These are phyloP conservation scores for Muscicapa comitata DNA, from an alignment of 2,797 vertebrate genomes.

Conservation along the genomic window DNA sequence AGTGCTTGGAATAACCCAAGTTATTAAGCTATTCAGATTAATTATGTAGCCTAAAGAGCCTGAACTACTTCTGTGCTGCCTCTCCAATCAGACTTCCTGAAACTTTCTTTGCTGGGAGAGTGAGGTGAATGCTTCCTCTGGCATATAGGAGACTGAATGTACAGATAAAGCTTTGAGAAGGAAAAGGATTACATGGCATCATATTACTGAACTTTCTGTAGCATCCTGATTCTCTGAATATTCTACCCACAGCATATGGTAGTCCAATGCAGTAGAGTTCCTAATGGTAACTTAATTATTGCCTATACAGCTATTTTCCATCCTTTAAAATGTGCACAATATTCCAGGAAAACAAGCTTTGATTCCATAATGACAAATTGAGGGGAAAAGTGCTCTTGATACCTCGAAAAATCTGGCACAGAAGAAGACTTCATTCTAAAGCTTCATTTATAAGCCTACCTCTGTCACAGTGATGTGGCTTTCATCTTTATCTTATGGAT, in stretches of 20 bases:
- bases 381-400: background rate
- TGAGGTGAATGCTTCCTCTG: background rate
- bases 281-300: background rate
- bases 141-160: background rate
- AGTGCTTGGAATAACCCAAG: constrained; percentile 5
- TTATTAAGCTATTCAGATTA: constrained; percentile 31
- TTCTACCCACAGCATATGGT: background rate
- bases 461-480: constrained; percentile 46
- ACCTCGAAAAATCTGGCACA: constrained; percentile 14
- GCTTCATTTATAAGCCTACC: constrained; percentile 56
- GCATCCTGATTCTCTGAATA: background rate
- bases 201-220: background rate
- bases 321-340: constrained; percentile 29
- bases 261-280: background rate
- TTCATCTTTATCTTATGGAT: background rate
- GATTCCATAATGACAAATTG: background rate
- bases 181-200: constrained; percentile 23
- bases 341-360: constrained; percentile 26
- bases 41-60: constrained; percentile 38
- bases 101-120: constrained; percentile 13
- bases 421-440: constrained; percentile 29
- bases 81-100: background rate
- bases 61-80: constrained; percentile 16
- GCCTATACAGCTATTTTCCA: constrained; percentile 11
- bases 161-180: constrained; percentile 9